phyloP scores from a whole-genome alignment of 2,888 invertebrate genomes.

The Holacanthella duospinosa region DNA sequence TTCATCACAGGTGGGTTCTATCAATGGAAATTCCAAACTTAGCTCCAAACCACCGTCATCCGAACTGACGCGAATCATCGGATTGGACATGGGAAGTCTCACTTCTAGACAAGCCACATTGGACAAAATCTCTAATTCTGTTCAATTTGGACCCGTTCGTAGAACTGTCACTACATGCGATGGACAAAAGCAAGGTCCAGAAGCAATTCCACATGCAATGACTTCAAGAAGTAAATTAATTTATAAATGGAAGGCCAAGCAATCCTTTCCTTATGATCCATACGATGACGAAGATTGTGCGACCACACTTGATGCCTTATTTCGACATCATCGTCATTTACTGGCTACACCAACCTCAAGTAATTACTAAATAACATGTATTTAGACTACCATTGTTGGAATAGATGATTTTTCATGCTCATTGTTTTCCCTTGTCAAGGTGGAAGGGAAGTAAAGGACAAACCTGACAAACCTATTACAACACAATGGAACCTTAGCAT shows the following conservation, averaged over 20 bases:
- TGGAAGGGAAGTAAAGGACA: no score
- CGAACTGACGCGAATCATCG: not conserved
- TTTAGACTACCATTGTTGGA: no score
- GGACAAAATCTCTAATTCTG: not conserved
- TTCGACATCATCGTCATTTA: not conserved
- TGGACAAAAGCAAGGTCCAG: not conserved
- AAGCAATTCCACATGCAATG: conserved; percentile 6
- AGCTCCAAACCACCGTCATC: not conserved
- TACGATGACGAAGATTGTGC: conserved; percentile 6
- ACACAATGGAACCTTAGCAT: conserved; percentile 11
- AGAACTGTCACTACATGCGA: conserved; percentile 1
- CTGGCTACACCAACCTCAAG: not conserved
- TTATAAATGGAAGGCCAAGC: conserved; percentile 9
- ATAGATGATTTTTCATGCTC: no score
- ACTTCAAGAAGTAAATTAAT: conserved; percentile 4
- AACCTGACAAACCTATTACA: no score
- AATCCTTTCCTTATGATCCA: conserved; percentile 7
- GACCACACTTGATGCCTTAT: not conserved
- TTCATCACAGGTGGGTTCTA: not conserved
- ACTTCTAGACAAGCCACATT: not conserved
- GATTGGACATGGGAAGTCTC: conserved; percentile 8
- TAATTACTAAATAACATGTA: not conserved
- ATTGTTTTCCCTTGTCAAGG: no score
- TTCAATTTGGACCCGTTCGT: not conserved
- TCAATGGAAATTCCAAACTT: not conserved